Conservation (phyloP, 2,888 invertebrate species). For the Caenorhabditis afra region DNA sequence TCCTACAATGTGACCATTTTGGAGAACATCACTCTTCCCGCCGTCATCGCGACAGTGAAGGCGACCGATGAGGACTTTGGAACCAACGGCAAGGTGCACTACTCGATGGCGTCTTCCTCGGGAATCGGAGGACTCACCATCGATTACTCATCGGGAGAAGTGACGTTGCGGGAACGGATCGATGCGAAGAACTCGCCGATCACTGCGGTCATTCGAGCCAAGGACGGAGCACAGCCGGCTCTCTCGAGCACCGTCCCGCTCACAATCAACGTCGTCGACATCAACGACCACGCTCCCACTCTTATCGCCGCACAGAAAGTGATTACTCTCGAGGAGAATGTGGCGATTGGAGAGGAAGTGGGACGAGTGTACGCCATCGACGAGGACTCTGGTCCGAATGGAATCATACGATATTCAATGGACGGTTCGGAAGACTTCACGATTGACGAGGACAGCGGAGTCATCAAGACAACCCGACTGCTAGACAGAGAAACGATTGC, state of each 20-base stretch:
- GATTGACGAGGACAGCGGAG: slow-evolving; percentile 93
- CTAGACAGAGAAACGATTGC: slow-evolving; percentile 93
- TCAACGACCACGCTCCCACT: slow-evolving; percentile 93
- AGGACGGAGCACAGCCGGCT: slow-evolving; percentile 95
- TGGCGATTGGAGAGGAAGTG: slow-evolving; percentile 91
- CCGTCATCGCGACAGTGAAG: slow-evolving; percentile 86
- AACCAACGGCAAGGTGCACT: slow-evolving; percentile 89
- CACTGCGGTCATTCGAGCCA: slow-evolving; percentile 91
- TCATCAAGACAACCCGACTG: slow-evolving; percentile 90
- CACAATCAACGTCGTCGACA: slow-evolving; percentile 92
- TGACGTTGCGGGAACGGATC: slow-evolving; percentile 71
- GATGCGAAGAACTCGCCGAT: slow-evolving; percentile 73
- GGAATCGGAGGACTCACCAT: slow-evolving; percentile 90
- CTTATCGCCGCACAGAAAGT: slow-evolving; percentile 94
- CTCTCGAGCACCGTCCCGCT: slow-evolving; percentile 94
- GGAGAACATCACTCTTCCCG: slow-evolving; percentile 91
- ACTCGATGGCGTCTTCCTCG: slow-evolving; percentile 92
- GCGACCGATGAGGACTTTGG: slow-evolving; percentile 95
- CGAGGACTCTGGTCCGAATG: slow-evolving; percentile 88
- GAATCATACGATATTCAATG: slow-evolving; percentile 63
- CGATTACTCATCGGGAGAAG: slow-evolving; percentile 92
- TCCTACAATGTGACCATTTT: slow-evolving; percentile 82
- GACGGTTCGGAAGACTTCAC: slow-evolving; percentile 85
- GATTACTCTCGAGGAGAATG: slow-evolving; percentile 93
- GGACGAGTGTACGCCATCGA: slow-evolving; percentile 96